Percentiles rank a stretch among this genome's conserved stretches.
Conservation (phyloP, 64 coral and sea anemone genomes). For the Stylophora pistillata region DNA sequence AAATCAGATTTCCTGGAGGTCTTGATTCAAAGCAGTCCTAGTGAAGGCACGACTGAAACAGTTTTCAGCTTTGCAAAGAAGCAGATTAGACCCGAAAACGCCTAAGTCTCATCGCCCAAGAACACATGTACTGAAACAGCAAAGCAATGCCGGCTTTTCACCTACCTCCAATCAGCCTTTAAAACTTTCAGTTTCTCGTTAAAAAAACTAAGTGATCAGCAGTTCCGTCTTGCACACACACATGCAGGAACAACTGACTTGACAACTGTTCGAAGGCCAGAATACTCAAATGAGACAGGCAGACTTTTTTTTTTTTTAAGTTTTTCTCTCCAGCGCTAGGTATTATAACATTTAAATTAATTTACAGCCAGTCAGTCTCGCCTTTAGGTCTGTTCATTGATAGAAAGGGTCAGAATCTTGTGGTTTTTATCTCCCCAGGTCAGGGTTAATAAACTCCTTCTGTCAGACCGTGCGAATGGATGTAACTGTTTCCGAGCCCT, state of each 20-base stretch:
- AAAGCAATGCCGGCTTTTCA: too few species aligned
- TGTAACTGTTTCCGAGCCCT: too few species aligned
- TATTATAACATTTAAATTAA: not conserved
- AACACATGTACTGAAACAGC: too few species aligned
- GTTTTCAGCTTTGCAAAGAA: too few species aligned
- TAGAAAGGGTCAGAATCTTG: not conserved
- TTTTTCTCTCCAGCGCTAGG: not conserved
- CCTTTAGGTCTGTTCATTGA: not conserved
- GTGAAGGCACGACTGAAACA: too few species aligned
- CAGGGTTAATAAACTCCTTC: not conserved
- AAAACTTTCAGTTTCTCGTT: not conserved
- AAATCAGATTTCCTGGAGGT: too few species aligned
- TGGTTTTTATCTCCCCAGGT: not conserved
- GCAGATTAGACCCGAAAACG: too few species aligned
- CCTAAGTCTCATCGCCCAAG: too few species aligned
- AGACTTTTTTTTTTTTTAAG: not conserved
- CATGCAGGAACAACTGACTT: not conserved
- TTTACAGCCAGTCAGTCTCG: not conserved
- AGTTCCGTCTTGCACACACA: not conserved
- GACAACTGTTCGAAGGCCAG: not conserved
- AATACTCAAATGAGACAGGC: not conserved
- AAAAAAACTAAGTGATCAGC: not conserved
- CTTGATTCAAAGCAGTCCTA: too few species aligned
- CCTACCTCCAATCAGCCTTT: not conserved
- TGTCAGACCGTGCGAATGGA: not conserved